phyloP scores from a whole-genome alignment of 2,797 vertebrate species.

The Pogonophryne albipinna region DNA sequence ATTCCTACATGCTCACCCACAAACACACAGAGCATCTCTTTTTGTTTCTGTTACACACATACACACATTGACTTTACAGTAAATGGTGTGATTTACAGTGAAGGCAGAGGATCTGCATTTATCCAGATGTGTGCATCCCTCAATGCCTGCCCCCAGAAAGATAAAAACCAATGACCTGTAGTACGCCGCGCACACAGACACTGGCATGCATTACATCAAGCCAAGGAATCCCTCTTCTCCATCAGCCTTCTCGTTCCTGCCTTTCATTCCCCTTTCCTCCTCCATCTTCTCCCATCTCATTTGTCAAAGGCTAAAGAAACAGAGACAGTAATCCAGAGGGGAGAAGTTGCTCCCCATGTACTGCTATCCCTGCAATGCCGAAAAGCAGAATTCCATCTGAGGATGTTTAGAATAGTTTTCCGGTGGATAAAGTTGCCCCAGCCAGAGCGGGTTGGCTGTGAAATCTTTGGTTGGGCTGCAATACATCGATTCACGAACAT shows the following conservation, averaged over 20 bases:
- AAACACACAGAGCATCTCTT: slow-evolving; percentile 57
- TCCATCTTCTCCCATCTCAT: slow-evolving; percentile 77
- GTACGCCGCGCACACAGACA: slow-evolving; percentile 70
- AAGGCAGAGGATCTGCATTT: slow-evolving; percentile 76
- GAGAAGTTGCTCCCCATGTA: slow-evolving; percentile 56
- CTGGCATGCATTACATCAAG: slow-evolving; percentile 83
- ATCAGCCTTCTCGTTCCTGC: slow-evolving; percentile 59
- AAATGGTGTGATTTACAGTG: slow-evolving; percentile 76
- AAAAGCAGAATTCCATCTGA: slow-evolving; percentile 76
- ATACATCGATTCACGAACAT: slow-evolving; percentile 27
- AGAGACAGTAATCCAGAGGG: slow-evolving; percentile 74
- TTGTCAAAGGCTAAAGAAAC: slow-evolving; percentile 85
- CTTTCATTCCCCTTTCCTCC: slow-evolving; percentile 76
- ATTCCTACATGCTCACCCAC: slow-evolving; percentile 33
- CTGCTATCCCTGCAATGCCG: slow-evolving; percentile 45
- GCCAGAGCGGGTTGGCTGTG: slow-evolving; percentile 20
- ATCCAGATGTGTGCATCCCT: slow-evolving; percentile 84
- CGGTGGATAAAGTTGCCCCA: slow-evolving; percentile 50
- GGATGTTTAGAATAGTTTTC: slow-evolving; percentile 79
- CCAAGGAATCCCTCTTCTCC: slow-evolving; percentile 74
- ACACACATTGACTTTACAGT: slow-evolving; percentile 61
- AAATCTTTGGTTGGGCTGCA: slow-evolving; percentile 33
- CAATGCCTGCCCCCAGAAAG: slow-evolving; percentile 77
- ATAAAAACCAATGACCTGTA: slow-evolving; percentile 83
- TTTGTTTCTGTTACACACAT: slow-evolving; percentile 54